A percentile compares a stretch with the other conserved stretches of the same genome.
phyloP scores from a whole-genome alignment of 2,888 invertebrate genomes.

The Brachyptera risi region DNA sequence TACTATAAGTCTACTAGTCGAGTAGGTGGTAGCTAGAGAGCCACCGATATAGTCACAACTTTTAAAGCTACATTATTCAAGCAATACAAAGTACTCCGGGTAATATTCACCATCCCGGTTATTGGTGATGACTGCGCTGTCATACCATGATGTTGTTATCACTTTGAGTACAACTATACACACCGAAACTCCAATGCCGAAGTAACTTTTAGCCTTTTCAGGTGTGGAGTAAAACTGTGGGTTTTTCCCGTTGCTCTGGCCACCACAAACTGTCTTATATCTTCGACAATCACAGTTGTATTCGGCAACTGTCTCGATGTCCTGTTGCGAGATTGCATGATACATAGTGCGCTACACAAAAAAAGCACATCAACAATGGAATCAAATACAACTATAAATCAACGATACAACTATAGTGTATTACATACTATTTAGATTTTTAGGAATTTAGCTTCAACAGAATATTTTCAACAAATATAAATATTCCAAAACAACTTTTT shows the following conservation, averaged over 20 bases:
- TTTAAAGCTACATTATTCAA: no score
- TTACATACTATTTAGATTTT: no score
- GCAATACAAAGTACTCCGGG: constrained; percentile 27
- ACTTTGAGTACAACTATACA: constrained; percentile 8
- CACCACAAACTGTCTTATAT: background rate
- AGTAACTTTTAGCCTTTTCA: background rate
- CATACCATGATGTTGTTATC: background rate
- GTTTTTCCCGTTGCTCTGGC: background rate
- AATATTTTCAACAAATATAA: no score
- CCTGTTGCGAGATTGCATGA: constrained; percentile 10
- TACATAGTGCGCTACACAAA: background rate
- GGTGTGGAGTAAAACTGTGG: background rate
- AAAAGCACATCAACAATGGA: no score
- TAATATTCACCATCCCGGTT: constrained; percentile 25
- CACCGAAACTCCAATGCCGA: no score
- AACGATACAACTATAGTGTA: no score
- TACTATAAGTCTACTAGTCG: no score
- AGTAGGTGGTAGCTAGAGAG: no score
- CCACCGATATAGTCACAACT: no score
- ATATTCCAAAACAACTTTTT: no score
- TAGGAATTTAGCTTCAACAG: no score
- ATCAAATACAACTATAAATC: no score
- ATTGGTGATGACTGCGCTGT: background rate
- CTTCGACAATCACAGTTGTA: constrained; percentile 24
- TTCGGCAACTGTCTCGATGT: constrained; percentile 12